Evolutionary conservation across 35 echinoderm and acorn worm genomes (phyloP), one percentile per base, ranked within the genome.

Genomic region (Heliocidaris tuberculata): DNA sequence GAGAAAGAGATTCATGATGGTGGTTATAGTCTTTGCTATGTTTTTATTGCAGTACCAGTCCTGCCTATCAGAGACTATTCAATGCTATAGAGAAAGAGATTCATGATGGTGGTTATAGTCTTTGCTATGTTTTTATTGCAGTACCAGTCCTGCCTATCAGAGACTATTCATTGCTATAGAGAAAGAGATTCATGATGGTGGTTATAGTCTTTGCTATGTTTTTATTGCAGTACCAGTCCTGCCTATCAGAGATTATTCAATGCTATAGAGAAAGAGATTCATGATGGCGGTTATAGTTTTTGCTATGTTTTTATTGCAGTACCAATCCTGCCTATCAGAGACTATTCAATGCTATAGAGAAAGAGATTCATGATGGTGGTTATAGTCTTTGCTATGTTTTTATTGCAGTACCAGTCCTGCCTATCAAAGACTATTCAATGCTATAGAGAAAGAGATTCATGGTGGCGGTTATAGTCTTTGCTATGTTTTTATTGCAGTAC

Each of bases 311-410:
- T 91, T 93, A 49, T 30, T 31, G 30, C 86, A 59, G 60, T 71
- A 27, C 89, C 6, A 93, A 88, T 96, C 94, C 95, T 48, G 91
- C 95, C 16, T 96, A 97, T 93, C 95, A 92, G 86, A 95, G 86
- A 60, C 88, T 97, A 48, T 95, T 97, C 50, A 59, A 86, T 31
- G 86, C 59, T 17, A 95, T 97, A 4, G 95, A 96, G n/a, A 85
- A 90, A 32, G 61, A 96, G 32, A 94, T 97, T 13, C 48, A 9
- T n/a, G n/a, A n/a, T n/a, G n/a, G n/a, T n/a, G n/a, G n/a, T n/a
- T n/a, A n/a, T n/a, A n/a, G n/a, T n/a, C n/a, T n/a, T n/a, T n/a
- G n/a, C n/a, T n/a, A n/a, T n/a, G n/a, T n/a, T n/a, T n/a, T n/a
- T n/a, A n/a, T n/a, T n/a, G n/a, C n/a, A n/a, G n/a, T n/a, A n/a